A percentile compares a stretch with the other conserved stretches of the same genome.
phyloP scores from a whole-genome alignment of 2,113 vertebrate genomes.

The Sclerurus mexicanus region DNA sequence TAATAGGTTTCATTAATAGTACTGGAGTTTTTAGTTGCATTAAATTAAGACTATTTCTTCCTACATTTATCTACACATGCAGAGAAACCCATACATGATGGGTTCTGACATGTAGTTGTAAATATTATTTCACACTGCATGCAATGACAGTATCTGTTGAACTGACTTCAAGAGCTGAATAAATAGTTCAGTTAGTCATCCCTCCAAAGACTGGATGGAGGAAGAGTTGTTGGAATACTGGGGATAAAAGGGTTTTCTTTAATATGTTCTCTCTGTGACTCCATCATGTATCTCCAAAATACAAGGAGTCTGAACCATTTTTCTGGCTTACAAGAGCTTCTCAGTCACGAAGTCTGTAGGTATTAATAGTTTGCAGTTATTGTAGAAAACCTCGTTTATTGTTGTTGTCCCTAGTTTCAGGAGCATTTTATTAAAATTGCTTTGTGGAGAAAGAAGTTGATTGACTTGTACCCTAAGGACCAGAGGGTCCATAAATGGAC shows the following conservation, averaged over 20 bases:
- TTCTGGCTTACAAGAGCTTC: not conserved
- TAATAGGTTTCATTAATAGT: not conserved
- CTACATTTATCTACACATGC: not conserved
- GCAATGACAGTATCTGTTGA: not conserved
- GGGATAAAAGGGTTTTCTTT: not conserved
- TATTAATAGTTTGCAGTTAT: not conserved
- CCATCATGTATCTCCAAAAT: not conserved
- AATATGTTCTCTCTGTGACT: not conserved
- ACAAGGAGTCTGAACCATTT: not conserved
- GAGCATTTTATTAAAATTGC: not conserved
- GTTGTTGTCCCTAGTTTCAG: not conserved
- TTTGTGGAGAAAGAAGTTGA: not conserved
- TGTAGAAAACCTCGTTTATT: not conserved
- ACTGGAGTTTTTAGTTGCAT: not conserved
- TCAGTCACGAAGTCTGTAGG: not conserved
- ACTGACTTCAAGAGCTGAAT: not conserved
- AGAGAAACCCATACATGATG: not conserved
- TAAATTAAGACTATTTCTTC: not conserved
- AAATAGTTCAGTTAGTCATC: not conserved
- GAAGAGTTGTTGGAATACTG: not conserved
- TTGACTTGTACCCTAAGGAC: fast-evolving
- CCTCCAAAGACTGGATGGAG: not conserved
- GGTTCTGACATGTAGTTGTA: not conserved
- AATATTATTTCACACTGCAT: not conserved
- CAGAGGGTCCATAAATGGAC: not conserved